These are phyloP conservation scores for Latrodectus geometricus DNA, from an alignment of 1,140 invertebrate species.

Conservation along the genomic window DNA sequence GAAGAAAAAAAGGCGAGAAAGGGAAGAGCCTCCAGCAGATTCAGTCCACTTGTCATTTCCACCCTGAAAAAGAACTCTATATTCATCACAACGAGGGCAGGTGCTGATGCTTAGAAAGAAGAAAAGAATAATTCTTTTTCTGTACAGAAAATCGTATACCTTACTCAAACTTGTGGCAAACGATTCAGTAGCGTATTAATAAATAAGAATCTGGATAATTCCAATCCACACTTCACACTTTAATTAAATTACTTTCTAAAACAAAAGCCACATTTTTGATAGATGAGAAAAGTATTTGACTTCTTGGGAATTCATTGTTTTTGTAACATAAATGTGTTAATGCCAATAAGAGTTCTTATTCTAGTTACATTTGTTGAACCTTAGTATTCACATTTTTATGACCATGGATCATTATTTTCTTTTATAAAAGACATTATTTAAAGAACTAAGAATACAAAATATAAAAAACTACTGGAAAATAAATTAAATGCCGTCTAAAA, in stretches of 20 bases:
- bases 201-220: background rate
- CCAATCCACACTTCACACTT: background rate
- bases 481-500: too few species aligned
- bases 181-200: background rate
- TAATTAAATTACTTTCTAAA: background rate
- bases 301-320: too few species aligned
- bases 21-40: constrained; percentile 42
- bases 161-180: background rate
- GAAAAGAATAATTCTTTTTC: constrained; percentile 38
- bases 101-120: constrained; percentile 9
- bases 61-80: constrained; percentile 31
- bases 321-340: too few species aligned
- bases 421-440: too few species aligned
- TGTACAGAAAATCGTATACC: constrained; percentile 18
- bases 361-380: too few species aligned
- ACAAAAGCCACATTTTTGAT: background rate
- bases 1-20: constrained; percentile 38
- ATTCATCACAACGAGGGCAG: constrained; percentile 53
- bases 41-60: constrained; percentile 56
- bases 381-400: too few species aligned
- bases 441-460: too few species aligned
- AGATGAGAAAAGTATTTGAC: background rate
- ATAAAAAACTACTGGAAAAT: too few species aligned
- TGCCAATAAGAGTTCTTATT: too few species aligned
- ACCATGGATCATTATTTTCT: too few species aligned